These are phyloP conservation scores for Drosophila hydei DNA, from an alignment of 1,140 invertebrate species.

Conservation along the genomic window DNA sequence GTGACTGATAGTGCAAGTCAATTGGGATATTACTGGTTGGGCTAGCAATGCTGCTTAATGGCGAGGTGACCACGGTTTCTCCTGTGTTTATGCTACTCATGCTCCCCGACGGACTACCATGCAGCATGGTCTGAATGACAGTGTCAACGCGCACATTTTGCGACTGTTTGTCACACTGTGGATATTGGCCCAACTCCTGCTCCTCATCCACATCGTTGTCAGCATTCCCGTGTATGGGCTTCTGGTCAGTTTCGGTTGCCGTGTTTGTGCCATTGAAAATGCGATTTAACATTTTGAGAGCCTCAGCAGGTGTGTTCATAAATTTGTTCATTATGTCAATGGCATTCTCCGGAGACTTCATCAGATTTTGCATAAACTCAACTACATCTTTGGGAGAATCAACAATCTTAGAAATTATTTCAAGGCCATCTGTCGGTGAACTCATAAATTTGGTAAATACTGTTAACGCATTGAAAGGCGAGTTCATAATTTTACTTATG, in stretches of 20 bases:
- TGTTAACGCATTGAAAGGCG: slow-evolving; percentile 82
- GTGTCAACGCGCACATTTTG: slow-evolving; percentile 49
- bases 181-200: slow-evolving; percentile 2
- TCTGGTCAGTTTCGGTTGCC: slow-evolving; percentile 31
- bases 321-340: slow-evolving; percentile 83
- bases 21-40: slow-evolving; percentile 43
- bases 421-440: slow-evolving; percentile 81
- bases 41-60: slow-evolving; percentile 42
- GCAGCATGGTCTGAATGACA: slow-evolving; percentile 67
- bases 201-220: slow-evolving; percentile 28
- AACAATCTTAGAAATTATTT: slow-evolving; percentile 83
- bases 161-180: slow-evolving; percentile 24
- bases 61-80: slow-evolving; percentile 41
- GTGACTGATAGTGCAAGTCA: slow-evolving; percentile 66
- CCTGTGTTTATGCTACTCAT: slow-evolving; percentile 21
- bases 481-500: slow-evolving; percentile 84
- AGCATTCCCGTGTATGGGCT: slow-evolving; percentile 15
- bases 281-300: slow-evolving; percentile 75
- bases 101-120: slow-evolving; percentile 39
- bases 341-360: slow-evolving; percentile 81
- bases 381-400: slow-evolving; percentile 82
- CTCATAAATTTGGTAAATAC: slow-evolving; percentile 84
- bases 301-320: slow-evolving; percentile 82
- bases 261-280: slow-evolving; percentile 73
- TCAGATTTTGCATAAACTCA: slow-evolving; percentile 80